Evolutionary conservation across 2,797 vertebrate genomes (phyloP).

Genomic region (Manis pentadactyla): DNA sequence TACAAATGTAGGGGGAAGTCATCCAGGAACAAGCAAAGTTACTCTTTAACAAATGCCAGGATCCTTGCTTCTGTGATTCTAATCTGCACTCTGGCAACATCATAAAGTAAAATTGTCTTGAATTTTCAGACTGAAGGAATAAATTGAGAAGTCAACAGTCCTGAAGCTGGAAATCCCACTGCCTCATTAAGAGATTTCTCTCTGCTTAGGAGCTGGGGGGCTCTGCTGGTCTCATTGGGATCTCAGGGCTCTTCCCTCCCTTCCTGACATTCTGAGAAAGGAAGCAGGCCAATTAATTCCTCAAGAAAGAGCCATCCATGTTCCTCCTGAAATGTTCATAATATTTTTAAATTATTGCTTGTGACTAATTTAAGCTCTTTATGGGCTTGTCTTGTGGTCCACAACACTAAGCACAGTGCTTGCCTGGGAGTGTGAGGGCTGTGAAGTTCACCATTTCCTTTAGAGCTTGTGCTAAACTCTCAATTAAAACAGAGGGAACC

Average conservation of each 20-base stretch:
- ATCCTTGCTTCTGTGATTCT: neutral
- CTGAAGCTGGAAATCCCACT: neutral
- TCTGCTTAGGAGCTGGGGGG: no score
- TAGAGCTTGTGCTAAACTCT: neutral
- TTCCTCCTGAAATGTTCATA: neutral
- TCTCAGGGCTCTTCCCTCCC: no score
- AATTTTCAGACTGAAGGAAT: neutral
- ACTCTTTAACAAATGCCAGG: neutral
- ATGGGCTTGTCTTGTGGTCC: neutral
- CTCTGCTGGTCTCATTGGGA: neutral
- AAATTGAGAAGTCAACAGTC: neutral
- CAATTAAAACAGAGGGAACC: neutral
- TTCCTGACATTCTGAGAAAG: neutral
- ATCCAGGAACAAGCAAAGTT: neutral
- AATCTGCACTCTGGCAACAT: neutral
- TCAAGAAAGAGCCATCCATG: neutral
- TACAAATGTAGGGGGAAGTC: neutral
- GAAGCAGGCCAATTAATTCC: neutral
- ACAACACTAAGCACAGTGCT: neutral
- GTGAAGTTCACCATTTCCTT: neutral
- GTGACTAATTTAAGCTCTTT: neutral
- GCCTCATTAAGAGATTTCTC: neutral
- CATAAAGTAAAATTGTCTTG: neutral
- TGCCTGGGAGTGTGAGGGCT: neutral
- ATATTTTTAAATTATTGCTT: neutral